phyloP scores from a whole-genome alignment of 2,888 invertebrate genomes.

The Trichacis sp. region DNA sequence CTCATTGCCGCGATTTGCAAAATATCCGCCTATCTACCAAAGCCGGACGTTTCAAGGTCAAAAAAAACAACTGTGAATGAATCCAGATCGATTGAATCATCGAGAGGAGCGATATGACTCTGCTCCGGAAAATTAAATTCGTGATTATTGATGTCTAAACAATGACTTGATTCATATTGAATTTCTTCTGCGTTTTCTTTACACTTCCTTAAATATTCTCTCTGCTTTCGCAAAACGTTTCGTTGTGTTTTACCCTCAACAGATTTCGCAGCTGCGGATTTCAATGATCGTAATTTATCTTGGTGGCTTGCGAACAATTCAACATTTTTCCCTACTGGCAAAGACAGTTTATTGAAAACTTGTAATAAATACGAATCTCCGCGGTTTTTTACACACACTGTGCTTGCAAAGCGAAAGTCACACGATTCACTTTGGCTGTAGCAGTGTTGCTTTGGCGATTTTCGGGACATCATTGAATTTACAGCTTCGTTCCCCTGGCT shows the following conservation, averaged over 20 bases:
- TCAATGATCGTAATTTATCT: not conserved
- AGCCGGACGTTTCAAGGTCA: no score
- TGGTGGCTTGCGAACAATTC: no score
- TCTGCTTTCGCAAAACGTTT: slow-evolving; percentile 8
- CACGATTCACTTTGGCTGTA: slow-evolving; percentile 22
- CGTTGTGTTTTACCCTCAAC: slow-evolving; percentile 10
- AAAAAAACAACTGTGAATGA: no score
- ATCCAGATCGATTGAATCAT: no score
- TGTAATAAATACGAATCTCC: slow-evolving; percentile 8
- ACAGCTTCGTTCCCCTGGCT: slow-evolving; percentile 45
- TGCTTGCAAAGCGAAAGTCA: not conserved
- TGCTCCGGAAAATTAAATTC: no score
- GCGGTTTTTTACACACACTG: slow-evolving; percentile 23
- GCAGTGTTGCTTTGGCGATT: slow-evolving; percentile 42
- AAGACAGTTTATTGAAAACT: not conserved
- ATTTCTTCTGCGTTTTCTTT: slow-evolving; percentile 17
- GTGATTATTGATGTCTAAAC: not conserved
- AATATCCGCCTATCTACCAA: no score
- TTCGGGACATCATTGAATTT: slow-evolving; percentile 42
- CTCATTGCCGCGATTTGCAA: no score
- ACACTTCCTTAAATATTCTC: slow-evolving; percentile 7
- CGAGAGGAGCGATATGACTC: no score
- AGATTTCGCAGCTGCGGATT: slow-evolving; percentile 9
- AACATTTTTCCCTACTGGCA: no score
- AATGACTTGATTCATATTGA: slow-evolving; percentile 11